Percentiles rank a stretch among this genome's conserved stretches.
Evolutionary conservation across 2,797 vertebrate species (phyloP).

Genomic region (Octomys mimax): DNA sequence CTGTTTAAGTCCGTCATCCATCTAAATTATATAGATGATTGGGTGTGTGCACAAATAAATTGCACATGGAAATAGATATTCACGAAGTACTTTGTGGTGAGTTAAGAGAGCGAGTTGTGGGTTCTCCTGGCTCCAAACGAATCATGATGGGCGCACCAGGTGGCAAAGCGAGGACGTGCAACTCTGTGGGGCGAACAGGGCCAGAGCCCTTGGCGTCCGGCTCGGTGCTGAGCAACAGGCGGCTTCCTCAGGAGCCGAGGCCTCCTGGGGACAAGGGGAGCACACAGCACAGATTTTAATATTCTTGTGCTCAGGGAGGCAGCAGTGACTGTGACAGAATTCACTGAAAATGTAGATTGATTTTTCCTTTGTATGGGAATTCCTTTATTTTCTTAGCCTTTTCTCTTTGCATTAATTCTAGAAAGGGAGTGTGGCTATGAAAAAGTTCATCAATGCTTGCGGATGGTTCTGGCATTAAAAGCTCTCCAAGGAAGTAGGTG

Average conservation of each 20-base stretch:
- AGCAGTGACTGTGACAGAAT: conserved; percentile 31
- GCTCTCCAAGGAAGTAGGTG: not conserved
- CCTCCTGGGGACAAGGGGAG: not conserved
- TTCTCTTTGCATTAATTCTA: conserved; percentile 46
- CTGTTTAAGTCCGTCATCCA: not conserved
- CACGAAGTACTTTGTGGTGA: not conserved
- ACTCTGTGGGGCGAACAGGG: not conserved
- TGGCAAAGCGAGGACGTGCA: not conserved
- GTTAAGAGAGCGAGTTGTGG: not conserved
- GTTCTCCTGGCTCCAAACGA: conserved; percentile 5
- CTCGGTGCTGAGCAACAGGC: not conserved
- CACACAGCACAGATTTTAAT: not conserved
- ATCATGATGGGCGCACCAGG: not conserved
- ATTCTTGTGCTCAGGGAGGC: not conserved
- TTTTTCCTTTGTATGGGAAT: not conserved
- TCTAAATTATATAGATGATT: not conserved
- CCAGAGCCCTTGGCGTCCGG: not conserved
- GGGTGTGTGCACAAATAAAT: not conserved
- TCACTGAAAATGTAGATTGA: not conserved
- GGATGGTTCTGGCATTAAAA: not conserved
- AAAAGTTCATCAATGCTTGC: not conserved
- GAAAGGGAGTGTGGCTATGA: not conserved
- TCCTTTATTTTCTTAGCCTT: not conserved
- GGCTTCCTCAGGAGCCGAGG: not conserved
- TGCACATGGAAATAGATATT: not conserved